These are phyloP conservation scores for Zeus faber DNA, from an alignment of 2,113 vertebrate species.

Conservation along the genomic window DNA sequence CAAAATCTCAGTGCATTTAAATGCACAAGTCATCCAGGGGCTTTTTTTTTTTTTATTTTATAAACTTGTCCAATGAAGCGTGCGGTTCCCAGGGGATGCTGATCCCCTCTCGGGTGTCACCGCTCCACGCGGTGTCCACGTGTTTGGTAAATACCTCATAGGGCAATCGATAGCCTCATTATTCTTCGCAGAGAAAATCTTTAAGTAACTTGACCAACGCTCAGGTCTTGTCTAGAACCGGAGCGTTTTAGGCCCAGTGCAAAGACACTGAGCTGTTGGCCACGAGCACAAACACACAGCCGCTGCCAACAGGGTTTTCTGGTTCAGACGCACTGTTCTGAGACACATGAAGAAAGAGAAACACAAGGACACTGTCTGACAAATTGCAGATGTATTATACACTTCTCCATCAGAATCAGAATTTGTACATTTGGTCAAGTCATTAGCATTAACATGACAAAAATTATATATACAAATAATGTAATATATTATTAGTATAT, in stretches of 20 bases:
- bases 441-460: no score
- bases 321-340: no score
- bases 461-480: no score
- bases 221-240: conserved; percentile 26
- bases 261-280: conserved; percentile 44
- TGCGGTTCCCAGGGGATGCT: conserved; percentile 37
- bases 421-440: no score
- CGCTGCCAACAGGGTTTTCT: conserved; percentile 12
- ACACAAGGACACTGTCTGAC: no score
- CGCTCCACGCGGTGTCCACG: conserved; percentile 44
- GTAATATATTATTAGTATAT: no score
- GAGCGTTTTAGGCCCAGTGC: conserved; percentile 43
- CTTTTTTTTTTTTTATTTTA: conserved; percentile 7
- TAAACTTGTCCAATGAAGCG: conserved; percentile 19
- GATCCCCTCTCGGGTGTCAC: conserved; percentile 32
- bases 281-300: conserved; percentile 35
- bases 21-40: neutral
- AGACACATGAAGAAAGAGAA: no score
- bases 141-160: conserved; percentile 63
- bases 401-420: no score
- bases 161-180: conserved; percentile 72
- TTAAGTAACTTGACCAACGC: conserved; percentile 52
- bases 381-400: no score
- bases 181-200: conserved; percentile 71
- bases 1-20: neutral